A percentile compares a stretch with the other conserved stretches of the same genome.
Conservation (phyloP, 2,888 invertebrate genomes). For the Anodontia alba region DNA sequence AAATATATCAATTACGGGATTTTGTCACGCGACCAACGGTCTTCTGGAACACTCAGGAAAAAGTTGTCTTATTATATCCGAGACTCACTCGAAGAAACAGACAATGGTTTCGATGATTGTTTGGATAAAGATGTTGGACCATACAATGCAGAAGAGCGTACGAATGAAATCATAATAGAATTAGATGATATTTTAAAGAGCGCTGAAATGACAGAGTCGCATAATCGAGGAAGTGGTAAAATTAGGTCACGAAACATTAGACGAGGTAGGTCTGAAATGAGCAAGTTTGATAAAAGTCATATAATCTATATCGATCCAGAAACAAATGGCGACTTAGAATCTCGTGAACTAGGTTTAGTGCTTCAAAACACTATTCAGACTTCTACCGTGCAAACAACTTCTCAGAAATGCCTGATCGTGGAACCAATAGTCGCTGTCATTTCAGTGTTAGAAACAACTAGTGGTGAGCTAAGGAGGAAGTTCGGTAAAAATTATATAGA, state of each 20-base stretch:
- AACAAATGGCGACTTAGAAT: neutral
- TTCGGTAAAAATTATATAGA: constrained; percentile 56
- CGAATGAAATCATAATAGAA: neutral
- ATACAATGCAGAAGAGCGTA: neutral
- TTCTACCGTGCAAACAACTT: too few species aligned
- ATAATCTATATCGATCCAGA: too few species aligned
- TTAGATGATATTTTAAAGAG: neutral
- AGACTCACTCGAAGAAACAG: constrained; percentile 35
- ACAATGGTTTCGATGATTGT: constrained; percentile 5
- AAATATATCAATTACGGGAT: constrained; percentile 45
- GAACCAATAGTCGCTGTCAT: constrained; percentile 55
- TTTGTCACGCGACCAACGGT: neutral
- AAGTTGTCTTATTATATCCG: neutral
- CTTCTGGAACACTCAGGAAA: neutral
- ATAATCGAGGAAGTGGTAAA: too few species aligned
- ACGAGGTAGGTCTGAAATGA: neutral
- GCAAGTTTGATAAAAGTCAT: too few species aligned
- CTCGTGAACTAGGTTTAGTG: constrained; percentile 20
- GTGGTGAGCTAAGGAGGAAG: constrained; percentile 28
- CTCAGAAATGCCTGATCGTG: constrained; percentile 7
- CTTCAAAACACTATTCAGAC: too few species aligned
- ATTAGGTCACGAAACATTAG: neutral
- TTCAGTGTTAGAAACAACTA: constrained; percentile 30
- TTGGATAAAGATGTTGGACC: neutral
- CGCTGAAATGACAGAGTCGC: neutral